phyloP scores from a whole-genome alignment of 2,888 invertebrate genomes.

The Caenorhabditis becei region DNA sequence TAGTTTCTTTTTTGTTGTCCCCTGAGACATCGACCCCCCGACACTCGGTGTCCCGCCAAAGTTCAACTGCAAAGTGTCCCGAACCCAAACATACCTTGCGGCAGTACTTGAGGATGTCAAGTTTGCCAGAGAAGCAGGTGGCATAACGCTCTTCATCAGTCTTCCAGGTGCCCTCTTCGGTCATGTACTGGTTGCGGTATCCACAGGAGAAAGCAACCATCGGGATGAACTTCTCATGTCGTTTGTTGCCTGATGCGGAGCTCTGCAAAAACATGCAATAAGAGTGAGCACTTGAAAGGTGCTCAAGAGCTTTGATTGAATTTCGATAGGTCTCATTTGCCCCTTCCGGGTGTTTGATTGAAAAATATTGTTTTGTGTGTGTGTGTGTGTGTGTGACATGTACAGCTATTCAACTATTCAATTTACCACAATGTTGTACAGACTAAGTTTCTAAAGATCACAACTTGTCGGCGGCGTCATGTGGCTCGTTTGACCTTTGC shows the following conservation, averaged over 20 bases:
- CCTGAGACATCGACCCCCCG: neutral
- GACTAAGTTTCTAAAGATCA: neutral
- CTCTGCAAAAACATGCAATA: conserved; percentile 51
- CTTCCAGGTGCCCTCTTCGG: conserved; percentile 78
- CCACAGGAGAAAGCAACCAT: conserved; percentile 81
- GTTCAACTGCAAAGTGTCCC: conserved; percentile 3
- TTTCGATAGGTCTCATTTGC: conserved; percentile 36
- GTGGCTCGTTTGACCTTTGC: neutral
- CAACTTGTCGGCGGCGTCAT: neutral
- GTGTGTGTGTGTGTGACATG: neutral
- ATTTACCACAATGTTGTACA: neutral
- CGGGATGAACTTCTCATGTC: conserved; percentile 79
- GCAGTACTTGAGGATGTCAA: conserved; percentile 82
- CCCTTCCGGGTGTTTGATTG: conserved; percentile 13
- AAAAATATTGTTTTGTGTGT: conserved; percentile 18
- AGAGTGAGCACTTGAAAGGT: conserved; percentile 44
- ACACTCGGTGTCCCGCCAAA: neutral
- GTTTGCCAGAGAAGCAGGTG: conserved; percentile 80
- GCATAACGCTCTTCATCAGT: conserved; percentile 78
- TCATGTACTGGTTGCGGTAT: conserved; percentile 79
- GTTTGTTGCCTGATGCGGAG: conserved; percentile 45
- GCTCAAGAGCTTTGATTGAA: conserved; percentile 45
- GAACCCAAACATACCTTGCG: conserved; percentile 71
- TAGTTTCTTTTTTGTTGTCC: conserved; percentile 1
- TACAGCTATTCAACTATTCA: neutral